These are phyloP conservation scores for Hyalella azteca DNA, from an alignment of 2,888 invertebrate genomes.

Conservation along the genomic window DNA sequence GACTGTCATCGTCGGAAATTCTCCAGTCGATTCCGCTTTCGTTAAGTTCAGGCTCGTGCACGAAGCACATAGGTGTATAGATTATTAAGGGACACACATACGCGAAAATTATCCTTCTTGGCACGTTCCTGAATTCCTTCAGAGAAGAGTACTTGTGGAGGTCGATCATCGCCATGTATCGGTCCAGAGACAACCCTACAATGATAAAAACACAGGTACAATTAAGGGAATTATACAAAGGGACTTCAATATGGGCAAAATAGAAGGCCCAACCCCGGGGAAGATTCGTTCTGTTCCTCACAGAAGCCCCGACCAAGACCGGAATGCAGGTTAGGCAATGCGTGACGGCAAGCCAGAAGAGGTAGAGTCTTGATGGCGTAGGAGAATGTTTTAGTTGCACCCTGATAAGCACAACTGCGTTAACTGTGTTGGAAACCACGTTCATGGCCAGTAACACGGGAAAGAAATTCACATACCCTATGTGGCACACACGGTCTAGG, in stretches of 20 bases:
- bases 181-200: slow-evolving; percentile 44
- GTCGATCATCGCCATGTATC: slow-evolving; percentile 43
- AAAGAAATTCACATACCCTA: slow-evolving; percentile 40
- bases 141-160: slow-evolving; percentile 40
- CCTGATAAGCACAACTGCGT: slow-evolving; percentile 40
- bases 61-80: slow-evolving; percentile 44
- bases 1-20: slow-evolving; percentile 28
- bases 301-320: neutral
- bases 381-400: slow-evolving; percentile 24
- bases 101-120: slow-evolving; percentile 38
- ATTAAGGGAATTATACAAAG: slow-evolving; percentile 42
- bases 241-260: slow-evolving; percentile 43
- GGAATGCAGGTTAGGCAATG: slow-evolving; percentile 40
- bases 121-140: slow-evolving; percentile 2
- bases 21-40: slow-evolving; percentile 13
- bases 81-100: slow-evolving; percentile 39
- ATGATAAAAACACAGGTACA: slow-evolving; percentile 44
- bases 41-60: slow-evolving; percentile 21
- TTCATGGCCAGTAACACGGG: slow-evolving; percentile 42
- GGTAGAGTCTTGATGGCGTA: slow-evolving; percentile 42
- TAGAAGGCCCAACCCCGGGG: slow-evolving; percentile 42
- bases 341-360: slow-evolving; percentile 44
- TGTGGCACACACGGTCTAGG: slow-evolving; percentile 37
- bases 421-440: slow-evolving; percentile 41
- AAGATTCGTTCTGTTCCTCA: neutral